These are phyloP conservation scores for Diaperis boleti DNA, from an alignment of 2,888 invertebrate species.

Conservation along the genomic window DNA sequence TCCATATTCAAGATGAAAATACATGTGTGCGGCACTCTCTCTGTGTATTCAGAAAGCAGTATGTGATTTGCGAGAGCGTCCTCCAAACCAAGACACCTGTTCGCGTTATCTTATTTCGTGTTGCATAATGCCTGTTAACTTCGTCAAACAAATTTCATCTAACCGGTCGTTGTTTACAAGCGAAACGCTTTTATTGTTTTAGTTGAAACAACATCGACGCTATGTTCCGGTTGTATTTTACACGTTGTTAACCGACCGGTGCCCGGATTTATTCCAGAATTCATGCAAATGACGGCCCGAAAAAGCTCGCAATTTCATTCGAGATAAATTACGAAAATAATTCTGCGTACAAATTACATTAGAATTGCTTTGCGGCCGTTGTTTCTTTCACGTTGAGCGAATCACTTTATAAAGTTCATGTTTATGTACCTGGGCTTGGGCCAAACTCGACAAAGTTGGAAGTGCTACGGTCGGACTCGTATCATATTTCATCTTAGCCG, in stretches of 20 bases:
- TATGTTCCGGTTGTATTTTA: constrained; percentile 19
- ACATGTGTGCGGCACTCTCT: too few relatives aligned
- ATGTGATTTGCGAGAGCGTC: too few relatives aligned
- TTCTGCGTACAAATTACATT: constrained; percentile 36
- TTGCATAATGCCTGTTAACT: neutral
- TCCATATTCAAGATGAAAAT: too few relatives aligned
- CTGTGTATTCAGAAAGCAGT: too few relatives aligned
- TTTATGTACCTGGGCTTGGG: constrained; percentile 47
- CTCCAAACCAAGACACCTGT: neutral
- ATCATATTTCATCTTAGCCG: constrained; percentile 47
- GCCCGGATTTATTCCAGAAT: constrained; percentile 7
- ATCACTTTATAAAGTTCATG: constrained; percentile 47
- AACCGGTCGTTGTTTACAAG: neutral
- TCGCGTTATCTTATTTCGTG: neutral
- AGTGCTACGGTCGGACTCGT: constrained; percentile 43
- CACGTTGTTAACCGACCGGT: constrained; percentile 4
- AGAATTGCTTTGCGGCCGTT: constrained; percentile 35
- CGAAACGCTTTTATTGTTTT: constrained; percentile 11
- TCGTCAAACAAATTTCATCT: neutral
- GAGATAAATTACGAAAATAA: constrained; percentile 35
- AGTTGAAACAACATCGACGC: constrained; percentile 19
- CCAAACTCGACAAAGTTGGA: constrained; percentile 48
- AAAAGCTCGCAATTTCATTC: constrained; percentile 21
- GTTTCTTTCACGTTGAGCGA: constrained; percentile 35
- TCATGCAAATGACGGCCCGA: constrained; percentile 14